Conservation (phyloP, 2,888 invertebrate species). For the Erynnis tages region DNA sequence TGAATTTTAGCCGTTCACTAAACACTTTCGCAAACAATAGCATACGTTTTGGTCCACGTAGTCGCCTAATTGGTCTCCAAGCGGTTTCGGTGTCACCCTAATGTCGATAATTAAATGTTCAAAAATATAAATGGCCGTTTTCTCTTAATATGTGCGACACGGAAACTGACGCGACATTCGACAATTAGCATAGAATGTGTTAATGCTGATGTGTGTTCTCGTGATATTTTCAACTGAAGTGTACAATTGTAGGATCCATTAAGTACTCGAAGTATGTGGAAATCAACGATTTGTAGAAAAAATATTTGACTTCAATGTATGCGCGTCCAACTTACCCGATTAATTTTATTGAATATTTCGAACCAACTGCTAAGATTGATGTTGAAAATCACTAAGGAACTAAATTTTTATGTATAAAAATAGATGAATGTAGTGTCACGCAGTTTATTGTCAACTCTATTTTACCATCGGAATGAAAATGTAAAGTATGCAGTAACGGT, state of each 20-base stretch:
- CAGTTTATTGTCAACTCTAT: conserved; percentile 48
- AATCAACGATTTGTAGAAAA: too few species aligned
- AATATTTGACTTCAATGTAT: too few species aligned
- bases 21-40: conserved; percentile 64
- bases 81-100: conserved; percentile 66
- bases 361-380: too few species aligned
- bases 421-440: conserved; percentile 60
- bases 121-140: conserved; percentile 56
- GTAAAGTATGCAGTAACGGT: conserved; percentile 66
- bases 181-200: conserved; percentile 75
- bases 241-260: conserved; percentile 25
- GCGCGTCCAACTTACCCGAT: too few species aligned
- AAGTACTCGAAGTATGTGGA: too few species aligned
- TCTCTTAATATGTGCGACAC: conserved; percentile 73
- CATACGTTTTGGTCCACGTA: conserved; percentile 37
- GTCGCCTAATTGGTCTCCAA: conserved; percentile 50
- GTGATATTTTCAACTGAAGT: conserved; percentile 49
- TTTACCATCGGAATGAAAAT: conserved; percentile 60
- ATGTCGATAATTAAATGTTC: conserved; percentile 77
- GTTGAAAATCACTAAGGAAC: too few species aligned
- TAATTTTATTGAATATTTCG: too few species aligned
- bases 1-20: conserved; percentile 49
- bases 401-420: conserved; percentile 43
- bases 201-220: conserved; percentile 68
- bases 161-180: conserved; percentile 59